A percentile compares a stretch with the other conserved stretches of the same genome.
These are phyloP conservation scores for Triplophysa tibetana DNA, from an alignment of 2,113 vertebrate genomes.

Conservation along the genomic window DNA sequence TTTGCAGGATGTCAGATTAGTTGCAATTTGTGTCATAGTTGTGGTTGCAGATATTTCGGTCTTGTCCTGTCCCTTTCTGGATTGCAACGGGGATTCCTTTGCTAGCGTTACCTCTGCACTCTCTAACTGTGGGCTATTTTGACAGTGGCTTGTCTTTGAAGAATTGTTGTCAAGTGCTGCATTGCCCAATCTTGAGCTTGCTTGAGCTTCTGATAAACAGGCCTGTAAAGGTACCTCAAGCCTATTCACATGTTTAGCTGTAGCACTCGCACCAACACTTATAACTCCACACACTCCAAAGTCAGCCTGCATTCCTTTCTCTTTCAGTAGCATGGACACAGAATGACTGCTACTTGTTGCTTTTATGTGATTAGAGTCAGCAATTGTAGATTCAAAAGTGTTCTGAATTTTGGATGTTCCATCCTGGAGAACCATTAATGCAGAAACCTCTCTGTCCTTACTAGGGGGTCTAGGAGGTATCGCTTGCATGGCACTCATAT, in stretches of 20 bases:
- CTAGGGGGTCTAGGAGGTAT: constrained; percentile 64
- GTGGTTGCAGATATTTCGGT: neutral
- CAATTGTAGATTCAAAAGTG: constrained; percentile 22
- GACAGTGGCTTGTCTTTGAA: neutral
- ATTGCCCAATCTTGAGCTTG: constrained; percentile 27
- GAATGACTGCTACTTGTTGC: constrained; percentile 65
- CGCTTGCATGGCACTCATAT: constrained; percentile 60
- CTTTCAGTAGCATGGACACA: constrained; percentile 77
- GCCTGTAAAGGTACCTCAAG: constrained; percentile 74
- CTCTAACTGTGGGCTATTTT: neutral
- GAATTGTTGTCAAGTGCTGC: neutral
- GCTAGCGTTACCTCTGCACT: neutral
- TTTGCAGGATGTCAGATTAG: constrained; percentile 34
- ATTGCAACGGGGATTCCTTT: constrained; percentile 1
- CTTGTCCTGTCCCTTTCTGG: constrained; percentile 22
- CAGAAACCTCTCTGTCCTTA: constrained; percentile 76
- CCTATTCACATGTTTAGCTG: constrained; percentile 73
- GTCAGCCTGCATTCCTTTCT: constrained; percentile 80
- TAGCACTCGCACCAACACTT: constrained; percentile 50
- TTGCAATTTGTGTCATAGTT: constrained; percentile 25
- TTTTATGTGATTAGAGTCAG: constrained; percentile 53
- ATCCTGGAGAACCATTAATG: constrained; percentile 70
- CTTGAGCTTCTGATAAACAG: constrained; percentile 46
- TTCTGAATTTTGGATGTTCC: constrained; percentile 53
- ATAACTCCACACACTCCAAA: constrained; percentile 71